Percentiles rank a stretch among this genome's conserved stretches.
Evolutionary conservation across 2,888 invertebrate genomes (phyloP).

Genomic region (Gasteruption jaculator): DNA sequence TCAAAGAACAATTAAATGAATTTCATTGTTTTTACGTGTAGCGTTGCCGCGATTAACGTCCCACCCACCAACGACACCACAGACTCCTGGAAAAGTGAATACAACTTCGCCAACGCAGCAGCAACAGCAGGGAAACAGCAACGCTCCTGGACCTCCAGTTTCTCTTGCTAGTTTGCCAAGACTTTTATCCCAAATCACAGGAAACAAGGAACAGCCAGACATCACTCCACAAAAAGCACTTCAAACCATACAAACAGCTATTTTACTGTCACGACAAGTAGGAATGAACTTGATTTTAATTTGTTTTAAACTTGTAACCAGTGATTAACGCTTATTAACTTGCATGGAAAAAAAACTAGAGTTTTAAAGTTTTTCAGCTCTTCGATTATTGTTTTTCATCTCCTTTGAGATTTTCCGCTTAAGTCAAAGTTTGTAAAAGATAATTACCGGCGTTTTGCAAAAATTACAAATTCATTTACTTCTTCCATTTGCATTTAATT

Average conservation of each 20-base stretch:
- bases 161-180: constrained; percentile 54
- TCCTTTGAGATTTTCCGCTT: background rate
- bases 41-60: constrained; percentile 64
- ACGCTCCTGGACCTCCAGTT: constrained; percentile 52
- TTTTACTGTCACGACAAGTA: constrained; percentile 48
- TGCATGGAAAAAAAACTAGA: background rate
- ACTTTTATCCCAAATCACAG: constrained; percentile 54
- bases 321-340: background rate
- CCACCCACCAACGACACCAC: constrained; percentile 51
- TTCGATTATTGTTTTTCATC: constrained; percentile 2
- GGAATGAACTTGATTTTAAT: constrained; percentile 1
- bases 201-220: constrained; percentile 53
- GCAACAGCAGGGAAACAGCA: constrained; percentile 41
- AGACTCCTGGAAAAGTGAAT: constrained; percentile 42
- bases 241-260: constrained; percentile 55
- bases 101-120: constrained; percentile 41
- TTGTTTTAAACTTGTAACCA: background rate
- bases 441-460: background rate
- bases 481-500: no score
- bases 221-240: constrained; percentile 56
- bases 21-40: constrained; percentile 21
- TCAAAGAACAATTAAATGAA: constrained; percentile 1
- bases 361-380: background rate
- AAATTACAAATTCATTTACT: no score
- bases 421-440: background rate